phyloP scores from a whole-genome alignment of 1,140 invertebrate species.

The Atta cephalotes region DNA sequence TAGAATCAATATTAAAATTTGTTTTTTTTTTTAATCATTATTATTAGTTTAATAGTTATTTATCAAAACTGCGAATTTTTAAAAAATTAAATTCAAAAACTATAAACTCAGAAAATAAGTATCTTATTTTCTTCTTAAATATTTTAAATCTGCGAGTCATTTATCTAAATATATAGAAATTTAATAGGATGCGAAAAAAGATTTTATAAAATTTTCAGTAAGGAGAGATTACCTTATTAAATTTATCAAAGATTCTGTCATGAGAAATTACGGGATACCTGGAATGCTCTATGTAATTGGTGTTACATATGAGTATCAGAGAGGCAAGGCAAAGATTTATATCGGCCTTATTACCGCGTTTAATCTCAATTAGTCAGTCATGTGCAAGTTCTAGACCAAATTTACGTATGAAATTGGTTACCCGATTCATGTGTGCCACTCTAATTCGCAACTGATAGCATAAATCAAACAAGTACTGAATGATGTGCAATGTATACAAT shows the following conservation, averaged over 20 bases:
- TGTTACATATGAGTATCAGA: slow-evolving; percentile 45
- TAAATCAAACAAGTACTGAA: slow-evolving; percentile 46
- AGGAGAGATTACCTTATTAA: neutral
- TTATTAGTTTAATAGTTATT: neutral
- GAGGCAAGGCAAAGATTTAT: slow-evolving; percentile 64
- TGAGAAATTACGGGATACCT: slow-evolving; percentile 35
- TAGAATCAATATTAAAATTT: neutral
- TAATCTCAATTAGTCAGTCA: slow-evolving; percentile 73
- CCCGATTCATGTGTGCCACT: slow-evolving; percentile 20
- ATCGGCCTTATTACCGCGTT: slow-evolving; percentile 67
- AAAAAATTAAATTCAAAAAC: neutral
- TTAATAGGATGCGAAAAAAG: neutral
- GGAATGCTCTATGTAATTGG: slow-evolving; percentile 43
- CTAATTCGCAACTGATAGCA: slow-evolving; percentile 45
- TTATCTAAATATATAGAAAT: neutral
- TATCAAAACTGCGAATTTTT: neutral
- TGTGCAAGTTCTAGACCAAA: slow-evolving; percentile 59
- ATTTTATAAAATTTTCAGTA: neutral
- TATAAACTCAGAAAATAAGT: neutral
- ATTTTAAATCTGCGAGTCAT: neutral
- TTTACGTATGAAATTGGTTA: slow-evolving; percentile 60
- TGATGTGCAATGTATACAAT: neutral
- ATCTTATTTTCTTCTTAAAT: neutral
- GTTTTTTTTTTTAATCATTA: neutral
- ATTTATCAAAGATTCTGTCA: slow-evolving; percentile 41